These are phyloP conservation scores for Drosophila busckii DNA, from an alignment of 1,140 invertebrate species.

Conservation along the genomic window DNA sequence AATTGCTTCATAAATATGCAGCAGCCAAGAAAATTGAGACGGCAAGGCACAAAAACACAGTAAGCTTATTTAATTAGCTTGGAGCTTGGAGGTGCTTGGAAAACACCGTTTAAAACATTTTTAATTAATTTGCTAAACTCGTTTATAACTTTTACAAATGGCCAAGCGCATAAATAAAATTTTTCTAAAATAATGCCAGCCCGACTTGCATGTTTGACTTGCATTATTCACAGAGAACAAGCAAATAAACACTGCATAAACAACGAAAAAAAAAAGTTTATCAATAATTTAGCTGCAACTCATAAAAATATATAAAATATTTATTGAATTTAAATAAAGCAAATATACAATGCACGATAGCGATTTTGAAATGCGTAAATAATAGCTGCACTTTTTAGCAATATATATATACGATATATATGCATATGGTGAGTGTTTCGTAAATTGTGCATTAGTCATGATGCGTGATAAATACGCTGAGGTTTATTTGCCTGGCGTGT, in stretches of 20 bases:
- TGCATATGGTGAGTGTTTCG: conserved; percentile 39
- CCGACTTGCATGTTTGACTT: conserved; percentile 32
- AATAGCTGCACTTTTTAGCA: conserved; percentile 3
- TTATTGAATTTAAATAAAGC: conserved; percentile 66
- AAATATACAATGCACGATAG: conserved; percentile 6
- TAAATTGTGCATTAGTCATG: conserved; percentile 70
- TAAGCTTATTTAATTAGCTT: conserved; percentile 55
- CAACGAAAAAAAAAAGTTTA: conserved; percentile 21
- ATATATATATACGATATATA: conserved; percentile 3
- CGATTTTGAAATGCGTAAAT: conserved; percentile 11
- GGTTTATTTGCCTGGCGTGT: conserved; percentile 74
- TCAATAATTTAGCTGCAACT: conserved; percentile 59
- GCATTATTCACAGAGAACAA: conserved; percentile 41
- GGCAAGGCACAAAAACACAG: conserved; percentile 11
- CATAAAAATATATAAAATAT: conserved; percentile 64
- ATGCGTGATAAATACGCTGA: conserved; percentile 69
- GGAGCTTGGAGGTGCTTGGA: conserved; percentile 45
- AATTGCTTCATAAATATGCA: conserved; percentile 66
- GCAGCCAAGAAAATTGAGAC: conserved; percentile 13
- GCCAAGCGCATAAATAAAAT: conserved; percentile 66
- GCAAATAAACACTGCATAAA: conserved; percentile 39
- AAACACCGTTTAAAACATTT: conserved; percentile 26
- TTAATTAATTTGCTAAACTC: conserved; percentile 12
- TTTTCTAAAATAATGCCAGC: too few relatives aligned
- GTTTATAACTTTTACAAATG: conserved; percentile 33